A percentile compares a stretch with the other conserved stretches of the same genome.
These are phyloP conservation scores for Chouioia cunea DNA, from an alignment of 2,888 invertebrate species.

Conservation along the genomic window DNA sequence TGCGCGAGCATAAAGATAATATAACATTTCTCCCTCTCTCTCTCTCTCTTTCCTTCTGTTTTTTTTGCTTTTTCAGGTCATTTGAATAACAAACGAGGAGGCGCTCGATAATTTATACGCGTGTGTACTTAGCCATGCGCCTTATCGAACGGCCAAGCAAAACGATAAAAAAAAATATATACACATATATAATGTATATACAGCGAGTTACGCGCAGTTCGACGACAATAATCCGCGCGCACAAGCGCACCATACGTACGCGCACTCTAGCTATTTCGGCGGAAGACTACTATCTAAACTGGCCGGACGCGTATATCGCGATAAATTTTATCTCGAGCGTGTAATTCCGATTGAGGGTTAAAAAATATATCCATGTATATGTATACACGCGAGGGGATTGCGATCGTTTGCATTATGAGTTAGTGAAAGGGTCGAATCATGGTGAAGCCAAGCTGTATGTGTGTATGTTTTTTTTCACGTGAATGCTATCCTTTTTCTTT, in stretches of 20 bases:
- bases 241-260: no score
- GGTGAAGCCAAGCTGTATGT: no score
- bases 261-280: no score
- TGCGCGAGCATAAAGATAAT: slow-evolving; percentile 28
- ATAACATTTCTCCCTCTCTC: slow-evolving; percentile 3
- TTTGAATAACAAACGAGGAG: slow-evolving; percentile 45
- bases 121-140: slow-evolving; percentile 23
- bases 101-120: slow-evolving; percentile 37
- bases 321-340: slow-evolving; percentile 48
- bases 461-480: not conserved
- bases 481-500: slow-evolving; percentile 4
- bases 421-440: slow-evolving; percentile 24
- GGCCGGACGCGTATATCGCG: slow-evolving; percentile 42
- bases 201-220: not conserved
- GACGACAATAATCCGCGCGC: not conserved
- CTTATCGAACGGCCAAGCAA: not conserved
- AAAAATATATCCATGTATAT: slow-evolving; percentile 10
- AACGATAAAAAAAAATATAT: slow-evolving; percentile 10
- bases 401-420: slow-evolving; percentile 17
- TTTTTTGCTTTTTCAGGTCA: slow-evolving; percentile 21
- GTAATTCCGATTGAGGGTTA: slow-evolving; percentile 45
- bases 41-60: no score
- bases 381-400: slow-evolving; percentile 2
- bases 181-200: not conserved
- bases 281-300: not conserved